Evolutionary conservation across 2,888 invertebrate species (phyloP), one percentile per base, ranked within the genome.

Genomic region (Masnerella sp.): DNA sequence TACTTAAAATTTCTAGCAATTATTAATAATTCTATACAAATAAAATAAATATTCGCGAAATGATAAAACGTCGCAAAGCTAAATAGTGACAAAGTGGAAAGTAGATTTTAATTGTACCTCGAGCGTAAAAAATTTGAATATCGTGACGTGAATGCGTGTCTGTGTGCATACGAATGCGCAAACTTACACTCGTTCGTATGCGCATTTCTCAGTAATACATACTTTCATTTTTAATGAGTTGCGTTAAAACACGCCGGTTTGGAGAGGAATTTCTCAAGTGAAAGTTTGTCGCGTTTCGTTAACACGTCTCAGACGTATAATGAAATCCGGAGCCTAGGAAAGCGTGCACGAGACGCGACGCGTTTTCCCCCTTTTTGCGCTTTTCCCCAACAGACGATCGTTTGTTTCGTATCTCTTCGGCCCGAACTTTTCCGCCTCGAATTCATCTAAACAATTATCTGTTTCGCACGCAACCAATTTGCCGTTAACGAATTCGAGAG

Each of bases 221-320:
- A 62, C 70, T 70, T 62, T 69, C 69, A 69, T 25, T 70, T 70
- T 70, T 70, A 70, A 70, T 70, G 69, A 70, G 69, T 70, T 69
- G 61, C 61, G 69, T 69, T 69, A 56, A 70, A 70, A 56, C 62
- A 47, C 54, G 32, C 14, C 45, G 14, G 30, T 25, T 18, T 7
- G 17, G 49, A 64, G 42, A 18, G 45, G 42, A 42, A 42, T 45
- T 52, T 38, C 45, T 69, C 52, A 15, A 69, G 69, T 61, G 58
- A 70, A 61, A 69, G 62, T 70, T 62, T 18, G 20, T 12, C 52
- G 43, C 15, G 9, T 20, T 18, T 45, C 4, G 49, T 36, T 68
- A 43, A 52, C 68, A 22, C 58, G 58, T 58, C 58, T 67, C 22
- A 42, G 49, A 54, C 8, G 20, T 20, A 49, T 34, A 64, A 40